Evolutionary conservation across 1,140 invertebrate species (phyloP).

Genomic region (Zaprionus taronus): DNA sequence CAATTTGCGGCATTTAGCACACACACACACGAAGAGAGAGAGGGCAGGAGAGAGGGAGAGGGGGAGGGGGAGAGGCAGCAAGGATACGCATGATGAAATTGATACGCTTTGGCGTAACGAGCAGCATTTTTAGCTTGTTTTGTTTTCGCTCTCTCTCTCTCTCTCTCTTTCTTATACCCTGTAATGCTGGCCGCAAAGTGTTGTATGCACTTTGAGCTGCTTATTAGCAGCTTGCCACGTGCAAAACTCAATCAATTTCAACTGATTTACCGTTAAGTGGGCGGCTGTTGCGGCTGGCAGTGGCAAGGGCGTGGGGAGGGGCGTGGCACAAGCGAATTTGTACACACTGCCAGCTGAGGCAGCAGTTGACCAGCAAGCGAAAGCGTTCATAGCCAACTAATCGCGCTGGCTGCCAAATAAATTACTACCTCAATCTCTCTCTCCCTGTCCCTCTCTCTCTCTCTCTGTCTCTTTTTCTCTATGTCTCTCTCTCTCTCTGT

Average conservation of each 20-base stretch:
- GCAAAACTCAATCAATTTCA: conserved; percentile 5
- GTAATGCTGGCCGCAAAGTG: neutral
- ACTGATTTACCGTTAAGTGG: neutral
- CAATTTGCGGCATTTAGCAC: conserved; percentile 81
- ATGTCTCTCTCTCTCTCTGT: conserved; percentile 5
- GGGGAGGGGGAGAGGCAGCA: neutral
- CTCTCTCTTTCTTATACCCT: conserved; percentile 9
- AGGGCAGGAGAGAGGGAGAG: neutral
- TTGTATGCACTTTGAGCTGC: neutral
- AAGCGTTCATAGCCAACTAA: conserved; percentile 52
- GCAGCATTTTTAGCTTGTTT: conserved; percentile 25
- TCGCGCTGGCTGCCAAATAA: conserved; percentile 64
- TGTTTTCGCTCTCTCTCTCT: neutral
- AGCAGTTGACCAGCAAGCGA: conserved; percentile 17
- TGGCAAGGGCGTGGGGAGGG: neutral
- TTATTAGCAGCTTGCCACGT: neutral
- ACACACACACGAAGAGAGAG: conserved; percentile 45
- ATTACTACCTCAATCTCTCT: conserved; percentile 42
- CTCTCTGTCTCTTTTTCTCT: neutral
- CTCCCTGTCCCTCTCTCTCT: conserved; percentile 6
- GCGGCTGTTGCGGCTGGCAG: too few species aligned
- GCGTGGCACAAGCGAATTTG: conserved; percentile 17
- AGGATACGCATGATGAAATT: conserved; percentile 80
- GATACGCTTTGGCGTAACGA: conserved; percentile 77
- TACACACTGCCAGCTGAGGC: conserved; percentile 1